Evolutionary conservation across 2,797 vertebrate genomes (phyloP).

Genomic region (Trichosurus vulpecula): DNA sequence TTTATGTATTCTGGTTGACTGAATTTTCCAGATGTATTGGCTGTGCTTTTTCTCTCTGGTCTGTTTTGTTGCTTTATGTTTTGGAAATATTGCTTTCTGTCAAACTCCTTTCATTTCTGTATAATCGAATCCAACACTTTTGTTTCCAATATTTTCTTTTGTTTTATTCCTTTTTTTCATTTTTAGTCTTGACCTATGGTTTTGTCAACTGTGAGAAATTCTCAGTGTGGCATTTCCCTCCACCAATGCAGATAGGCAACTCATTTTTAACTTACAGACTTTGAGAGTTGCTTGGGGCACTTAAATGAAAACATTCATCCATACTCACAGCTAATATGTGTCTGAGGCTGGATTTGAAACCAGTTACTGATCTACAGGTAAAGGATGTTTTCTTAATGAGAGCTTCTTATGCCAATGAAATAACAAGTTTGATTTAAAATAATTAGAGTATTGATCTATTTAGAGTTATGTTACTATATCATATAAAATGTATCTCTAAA

Average conservation of each 20-base stretch:
- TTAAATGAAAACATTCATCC: background rate
- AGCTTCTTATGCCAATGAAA: background rate
- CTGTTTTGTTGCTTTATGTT: background rate
- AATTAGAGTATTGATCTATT: background rate
- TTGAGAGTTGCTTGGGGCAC: background rate
- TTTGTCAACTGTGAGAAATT: background rate
- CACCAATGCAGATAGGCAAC: background rate
- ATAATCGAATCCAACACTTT: background rate
- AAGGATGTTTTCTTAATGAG: background rate
- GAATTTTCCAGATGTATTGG: background rate
- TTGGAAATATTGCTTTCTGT: background rate
- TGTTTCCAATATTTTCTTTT: background rate
- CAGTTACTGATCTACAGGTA: background rate
- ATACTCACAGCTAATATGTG: background rate
- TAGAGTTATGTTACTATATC: background rate
- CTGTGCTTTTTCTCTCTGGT: background rate
- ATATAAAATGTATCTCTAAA: background rate
- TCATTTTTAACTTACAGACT: background rate
- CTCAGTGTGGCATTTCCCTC: background rate
- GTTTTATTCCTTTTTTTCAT: background rate
- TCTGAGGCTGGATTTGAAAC: background rate
- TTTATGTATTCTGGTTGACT: background rate
- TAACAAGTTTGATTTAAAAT: background rate
- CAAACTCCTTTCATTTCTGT: background rate
- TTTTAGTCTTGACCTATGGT: background rate